Conservation (phyloP, 2,797 vertebrate genomes). For the Etheostoma perlongum region DNA sequence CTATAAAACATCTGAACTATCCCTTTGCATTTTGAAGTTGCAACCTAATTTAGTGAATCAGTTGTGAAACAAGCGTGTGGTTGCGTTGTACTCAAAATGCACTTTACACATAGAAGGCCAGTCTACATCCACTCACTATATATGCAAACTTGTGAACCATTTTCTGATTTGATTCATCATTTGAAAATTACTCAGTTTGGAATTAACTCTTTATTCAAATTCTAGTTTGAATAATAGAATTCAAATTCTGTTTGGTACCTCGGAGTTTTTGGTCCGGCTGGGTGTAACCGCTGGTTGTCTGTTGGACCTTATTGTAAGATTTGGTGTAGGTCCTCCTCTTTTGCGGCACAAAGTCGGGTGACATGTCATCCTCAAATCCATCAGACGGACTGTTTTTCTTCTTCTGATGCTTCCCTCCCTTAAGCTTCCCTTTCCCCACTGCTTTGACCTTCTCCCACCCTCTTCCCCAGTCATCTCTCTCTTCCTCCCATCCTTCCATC, state of each 20-base stretch:
- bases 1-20: no score
- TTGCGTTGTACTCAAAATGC: no score
- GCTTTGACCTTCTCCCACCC: conserved; percentile 4
- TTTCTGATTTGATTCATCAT: background rate
- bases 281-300: conserved; percentile 24
- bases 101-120: no score
- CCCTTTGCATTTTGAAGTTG: no score
- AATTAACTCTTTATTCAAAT: no score
- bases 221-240: background rate
- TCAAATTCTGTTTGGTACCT: conserved; percentile 46
- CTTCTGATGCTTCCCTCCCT: conserved; percentile 21
- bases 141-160: no score
- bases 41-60: no score
- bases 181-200: background rate
- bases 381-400: conserved; percentile 17
- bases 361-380: conserved; percentile 2
- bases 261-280: conserved; percentile 75
- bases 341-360: conserved; percentile 29
- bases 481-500: background rate
- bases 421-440: background rate
- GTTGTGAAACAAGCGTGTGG: no score
- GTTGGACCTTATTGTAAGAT: conserved; percentile 31
- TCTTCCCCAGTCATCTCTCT: fast-evolving
- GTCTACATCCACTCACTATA: no score
- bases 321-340: conserved; percentile 52